Evolutionary conservation across 2,888 invertebrate genomes (phyloP), one percentile per base, ranked within the genome.

Genomic region (Scaptomyza polygonia): DNA sequence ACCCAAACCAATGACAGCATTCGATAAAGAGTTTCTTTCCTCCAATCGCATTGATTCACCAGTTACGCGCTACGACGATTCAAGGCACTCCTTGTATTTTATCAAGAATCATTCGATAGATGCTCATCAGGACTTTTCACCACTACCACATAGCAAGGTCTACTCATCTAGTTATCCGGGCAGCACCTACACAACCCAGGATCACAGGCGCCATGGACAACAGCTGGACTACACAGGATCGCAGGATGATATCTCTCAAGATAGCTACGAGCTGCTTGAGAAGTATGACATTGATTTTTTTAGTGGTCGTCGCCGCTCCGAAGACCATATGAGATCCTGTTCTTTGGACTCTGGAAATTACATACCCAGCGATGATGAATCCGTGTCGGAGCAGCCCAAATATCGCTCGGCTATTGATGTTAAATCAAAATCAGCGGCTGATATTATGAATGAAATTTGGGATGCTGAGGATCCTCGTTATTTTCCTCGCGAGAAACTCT

Each of bases 141-240:
- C 93, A 67, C 91, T 94, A 54, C 93, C 94, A 1, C 93, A 95
- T 79, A 94, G 94, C 52, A 96, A 96, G 90, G 94, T 96, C 5
- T 97, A 96, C 92, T 96, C 96, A 21, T 96, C 96, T 72, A 96
- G 96, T 90, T 97, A 96, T 91, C 97, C 97, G 21, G 97, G 97
- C 59, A 96, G 96, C 53, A 94, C 94, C 5, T 94, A 94, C 65
- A 95, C 94, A 84, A 92, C 93, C 27, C 90, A 91, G 44, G 90
- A 91, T 43, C 80, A 90, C 55, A 89, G 83, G 45, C 94, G 95
- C 61, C 93, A 94, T 88, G 92, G 93, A 45, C 90, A 92, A 21
- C 89, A 91, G 27, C 67, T 90, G 8, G 91, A 91, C 65, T 91
- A 86, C 48, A 93, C 93, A 65, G 95, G 94, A 72, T 96, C 96